Base-by-base conservation (phyloP, 2,888 invertebrate genomes). In the Phyto melanocephala region DNA sequence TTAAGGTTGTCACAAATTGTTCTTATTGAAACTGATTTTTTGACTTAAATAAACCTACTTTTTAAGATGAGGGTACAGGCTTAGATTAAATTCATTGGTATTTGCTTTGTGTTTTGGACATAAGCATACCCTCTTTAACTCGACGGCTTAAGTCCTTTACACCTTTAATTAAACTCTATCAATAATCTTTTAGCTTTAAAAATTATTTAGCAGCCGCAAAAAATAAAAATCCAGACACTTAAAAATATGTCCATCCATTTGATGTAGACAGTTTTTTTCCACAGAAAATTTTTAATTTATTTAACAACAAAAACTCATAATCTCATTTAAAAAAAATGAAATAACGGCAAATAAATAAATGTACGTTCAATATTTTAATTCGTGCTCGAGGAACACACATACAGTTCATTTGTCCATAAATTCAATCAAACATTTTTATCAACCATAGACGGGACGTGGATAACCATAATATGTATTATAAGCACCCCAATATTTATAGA, bases 381-480 rank as follows among this genome's bases (percentile, higher is more conserved):
- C 13, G 17, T 24, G 7, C 15, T 6, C 40, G 10, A 33, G 17
- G 24, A 17, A 24, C 13, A 50, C 7, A 45, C 22, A 45, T 24
- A 54, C 20, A 50, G 1, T 37, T 15, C 20, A 28, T 6, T 62
- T 52, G 17, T 40, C 28, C 33, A 56, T 67, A 62, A 68, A 76
- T 67, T 71, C 35, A 60, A 72, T 75, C 47, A 68, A 24, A 13
- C 52, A 60, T 28, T 45, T 50, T 58, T 28, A 47, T 82, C 75
- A 75, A 42, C 81, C 80, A 45, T 42, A 71, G 58, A 67, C 10
- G 56, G 65, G 58, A 81, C 65, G 45, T 71, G 76, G 81, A 77
- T 83, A 83, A 52, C 79, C 75, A 35, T 77, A 79, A 63, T 84
- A 86, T 65, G 80, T 81, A 78, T 84, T 74, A 79, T 63, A 81